Evolutionary conservation across 2,797 vertebrate species (phyloP).

Genomic region (Australoheros facetus): DNA sequence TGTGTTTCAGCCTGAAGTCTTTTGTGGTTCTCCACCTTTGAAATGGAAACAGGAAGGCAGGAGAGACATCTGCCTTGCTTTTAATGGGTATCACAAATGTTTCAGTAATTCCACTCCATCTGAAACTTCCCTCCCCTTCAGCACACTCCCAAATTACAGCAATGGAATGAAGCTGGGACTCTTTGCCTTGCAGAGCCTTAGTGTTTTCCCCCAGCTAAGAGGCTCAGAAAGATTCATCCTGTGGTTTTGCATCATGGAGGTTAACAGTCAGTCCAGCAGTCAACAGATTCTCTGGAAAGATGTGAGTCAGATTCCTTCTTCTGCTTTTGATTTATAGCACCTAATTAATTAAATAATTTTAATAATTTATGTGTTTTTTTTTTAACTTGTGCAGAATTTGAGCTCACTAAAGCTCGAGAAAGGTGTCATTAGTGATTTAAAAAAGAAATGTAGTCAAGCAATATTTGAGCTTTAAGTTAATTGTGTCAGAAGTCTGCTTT

Average conservation of each 20-base stretch:
- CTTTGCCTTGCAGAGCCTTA: conserved; percentile 56
- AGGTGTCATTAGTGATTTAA: conserved; percentile 15
- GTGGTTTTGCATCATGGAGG: conserved; percentile 78
- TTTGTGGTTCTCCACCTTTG: conserved; percentile 57
- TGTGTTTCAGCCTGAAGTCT: conserved; percentile 42
- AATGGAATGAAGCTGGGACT: conserved; percentile 69
- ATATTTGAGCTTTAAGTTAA: not conserved
- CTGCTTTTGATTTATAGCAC: conserved; percentile 17
- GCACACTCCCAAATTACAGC: conserved; percentile 76
- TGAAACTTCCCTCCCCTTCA: conserved; percentile 78
- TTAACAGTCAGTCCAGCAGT: conserved; percentile 72
- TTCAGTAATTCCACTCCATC: conserved; percentile 79
- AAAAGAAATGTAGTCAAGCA: conserved; percentile 9
- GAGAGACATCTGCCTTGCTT: conserved; percentile 74
- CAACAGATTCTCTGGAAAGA: conserved; percentile 82
- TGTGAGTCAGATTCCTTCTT: conserved; percentile 76
- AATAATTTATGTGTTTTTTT: not conserved
- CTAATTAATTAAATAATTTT: not conserved
- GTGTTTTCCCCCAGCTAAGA: conserved; percentile 61
- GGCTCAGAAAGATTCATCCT: conserved; percentile 65
- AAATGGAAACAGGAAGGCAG: conserved; percentile 48
- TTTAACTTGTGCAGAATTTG: not conserved
- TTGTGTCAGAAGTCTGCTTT: conserved; percentile 33
- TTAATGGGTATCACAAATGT: conserved; percentile 77
- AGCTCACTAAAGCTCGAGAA: conserved; percentile 10